Base-by-base conservation (phyloP, 1,140 invertebrate genomes). In the Stenopsyche tienmushanensis region DNA sequence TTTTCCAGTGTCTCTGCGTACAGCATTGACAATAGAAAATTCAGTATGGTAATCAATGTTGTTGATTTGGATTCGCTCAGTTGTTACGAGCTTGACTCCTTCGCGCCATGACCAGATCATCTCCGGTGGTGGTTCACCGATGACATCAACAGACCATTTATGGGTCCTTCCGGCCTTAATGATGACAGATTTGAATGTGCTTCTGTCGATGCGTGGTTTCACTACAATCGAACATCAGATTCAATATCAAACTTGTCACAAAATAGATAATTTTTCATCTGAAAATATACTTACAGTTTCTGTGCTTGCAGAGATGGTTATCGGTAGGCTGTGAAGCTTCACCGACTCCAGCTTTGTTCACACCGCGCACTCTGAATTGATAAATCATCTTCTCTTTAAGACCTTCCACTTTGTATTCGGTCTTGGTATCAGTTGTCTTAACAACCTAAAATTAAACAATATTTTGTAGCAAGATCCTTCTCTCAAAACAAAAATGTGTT, bases 301-400 rank as follows among this genome's bases (percentile, higher is more conserved):
- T 92, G 71, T 97, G 92, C 75, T 97, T 97, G 82, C 93, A 95
- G 18, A 94, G 79, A 79, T 97, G 93, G 76, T 93, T 94, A 68
- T 92, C 89, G 1, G 94, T 96, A 2, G 94, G 89, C 73, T 96
- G 90, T 67, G 92, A 96, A n/a, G 95, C 90, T 70, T 89, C 86
- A 64, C 91, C 87, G 13, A 84, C 75, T 55, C 94, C 96, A 63
- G 94, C 92, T 77, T 97, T 97, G 74, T 98, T 98, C 21, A 93
- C 88, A 24, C 95, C 96, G 21, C 86, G 84, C 1, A 97, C 92
- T 59, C 96, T 83, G 81, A 98, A 98, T 75, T 96, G 92, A 76
- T 97, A 96, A 1, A 93, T 84, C 86, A 91, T 92, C 72, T 94
- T 94, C 77, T 97, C 95, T 76, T 96, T 97, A 0, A 97, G 82